Evolutionary conservation across 1,140 invertebrate species (phyloP).

Genomic region (Agrypnia vestita): DNA sequence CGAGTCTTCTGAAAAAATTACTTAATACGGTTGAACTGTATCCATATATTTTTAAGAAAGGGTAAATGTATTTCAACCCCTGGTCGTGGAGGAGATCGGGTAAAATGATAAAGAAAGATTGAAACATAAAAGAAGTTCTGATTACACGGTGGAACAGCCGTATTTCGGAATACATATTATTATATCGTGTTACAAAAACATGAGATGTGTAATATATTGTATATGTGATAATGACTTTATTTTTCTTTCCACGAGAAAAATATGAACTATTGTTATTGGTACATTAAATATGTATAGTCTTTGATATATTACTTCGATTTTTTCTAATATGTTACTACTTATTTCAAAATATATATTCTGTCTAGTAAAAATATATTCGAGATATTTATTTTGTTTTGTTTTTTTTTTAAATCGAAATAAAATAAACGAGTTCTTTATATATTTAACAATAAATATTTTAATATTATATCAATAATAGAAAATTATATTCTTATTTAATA

Average conservation of each 20-base stretch:
- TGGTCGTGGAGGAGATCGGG: conserved; percentile 3
- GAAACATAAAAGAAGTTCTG: conserved; percentile 22
- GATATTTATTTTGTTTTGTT: too few species aligned
- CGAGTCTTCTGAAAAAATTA: too few species aligned
- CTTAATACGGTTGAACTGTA: too few species aligned
- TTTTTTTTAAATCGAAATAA: too few species aligned
- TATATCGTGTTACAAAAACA: neutral
- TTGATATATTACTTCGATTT: neutral
- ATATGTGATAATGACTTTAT: neutral
- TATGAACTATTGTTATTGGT: neutral
- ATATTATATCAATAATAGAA: too few species aligned
- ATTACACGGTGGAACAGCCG: neutral
- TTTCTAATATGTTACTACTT: neutral
- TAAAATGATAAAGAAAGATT: conserved; percentile 10
- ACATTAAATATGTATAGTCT: neutral
- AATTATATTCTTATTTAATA: too few species aligned
- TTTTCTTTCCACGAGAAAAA: neutral
- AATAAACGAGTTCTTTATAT: too few species aligned
- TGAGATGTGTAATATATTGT: neutral
- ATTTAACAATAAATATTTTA: too few species aligned
- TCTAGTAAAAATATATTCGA: neutral
- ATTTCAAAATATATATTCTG: neutral
- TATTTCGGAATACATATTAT: neutral
- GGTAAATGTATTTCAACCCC: neutral
- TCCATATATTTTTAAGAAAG: too few species aligned